phyloP scores from a whole-genome alignment of 1,140 invertebrate species.

The Bombus sylvicola region DNA sequence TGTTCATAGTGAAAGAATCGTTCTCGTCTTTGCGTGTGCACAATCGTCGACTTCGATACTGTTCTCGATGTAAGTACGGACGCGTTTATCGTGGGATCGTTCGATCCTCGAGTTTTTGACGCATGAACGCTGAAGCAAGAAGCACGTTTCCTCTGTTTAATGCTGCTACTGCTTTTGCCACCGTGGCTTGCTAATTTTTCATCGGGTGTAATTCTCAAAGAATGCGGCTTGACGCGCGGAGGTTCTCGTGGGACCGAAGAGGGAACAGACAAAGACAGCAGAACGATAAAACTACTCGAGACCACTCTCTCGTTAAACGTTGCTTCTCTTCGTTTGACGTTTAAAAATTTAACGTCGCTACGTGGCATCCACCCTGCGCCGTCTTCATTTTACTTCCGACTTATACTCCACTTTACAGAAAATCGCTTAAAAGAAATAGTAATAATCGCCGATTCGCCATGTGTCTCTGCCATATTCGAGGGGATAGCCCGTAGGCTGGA shows the following conservation, averaged over 20 bases:
- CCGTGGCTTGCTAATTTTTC: constrained; percentile 29
- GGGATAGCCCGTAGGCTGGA: not conserved
- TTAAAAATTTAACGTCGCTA: not conserved
- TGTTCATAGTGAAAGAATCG: not conserved
- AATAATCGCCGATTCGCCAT: not conserved
- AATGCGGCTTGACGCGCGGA: constrained; percentile 1
- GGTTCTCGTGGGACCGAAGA: not conserved
- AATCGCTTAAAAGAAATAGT: not conserved
- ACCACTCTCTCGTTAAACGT: constrained; percentile 18
- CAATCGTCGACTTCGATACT: not conserved
- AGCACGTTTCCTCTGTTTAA: not conserved
- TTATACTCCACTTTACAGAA: too few species aligned
- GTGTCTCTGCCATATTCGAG: constrained; percentile 31
- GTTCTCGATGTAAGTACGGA: not conserved
- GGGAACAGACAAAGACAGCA: not conserved
- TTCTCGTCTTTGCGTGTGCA: not conserved
- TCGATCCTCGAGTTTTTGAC: not conserved
- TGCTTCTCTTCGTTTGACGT: constrained; percentile 7
- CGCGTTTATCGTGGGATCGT: constrained; percentile 20
- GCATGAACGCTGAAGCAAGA: not conserved
- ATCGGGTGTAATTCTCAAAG: constrained; percentile 38
- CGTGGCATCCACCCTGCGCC: not conserved
- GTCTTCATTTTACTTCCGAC: not conserved
- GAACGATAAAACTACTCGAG: constrained; percentile 20
- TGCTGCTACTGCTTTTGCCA: not conserved